Conservation (phyloP, 2,797 vertebrate genomes). For the Hemibagrus guttatus region DNA sequence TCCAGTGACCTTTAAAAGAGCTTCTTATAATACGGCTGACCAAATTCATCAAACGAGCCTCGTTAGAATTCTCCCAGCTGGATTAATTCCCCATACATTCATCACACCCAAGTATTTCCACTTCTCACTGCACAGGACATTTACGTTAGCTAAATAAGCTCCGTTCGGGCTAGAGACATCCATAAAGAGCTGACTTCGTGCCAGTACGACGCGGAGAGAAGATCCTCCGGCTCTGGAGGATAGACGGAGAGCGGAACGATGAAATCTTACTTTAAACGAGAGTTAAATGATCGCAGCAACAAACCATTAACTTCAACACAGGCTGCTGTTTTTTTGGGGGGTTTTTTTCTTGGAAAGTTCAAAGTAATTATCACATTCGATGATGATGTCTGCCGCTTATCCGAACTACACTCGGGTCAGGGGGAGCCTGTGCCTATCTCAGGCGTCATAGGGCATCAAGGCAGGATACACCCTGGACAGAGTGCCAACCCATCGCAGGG, state of each 20-base stretch:
- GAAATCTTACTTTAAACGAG: neutral
- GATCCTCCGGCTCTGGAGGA: no score
- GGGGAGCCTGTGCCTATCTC: no score
- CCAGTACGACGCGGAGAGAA: no score
- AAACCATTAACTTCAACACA: neutral
- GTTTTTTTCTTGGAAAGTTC: neutral
- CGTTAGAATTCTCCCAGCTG: neutral
- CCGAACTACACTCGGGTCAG: no score
- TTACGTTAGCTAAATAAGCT: neutral
- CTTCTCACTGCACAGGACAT: neutral
- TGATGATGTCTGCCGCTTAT: no score
- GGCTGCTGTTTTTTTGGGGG: neutral
- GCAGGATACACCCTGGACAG: no score
- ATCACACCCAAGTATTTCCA: neutral
- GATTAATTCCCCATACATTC: neutral
- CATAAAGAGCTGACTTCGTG: neutral
- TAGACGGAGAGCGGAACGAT: neutral
- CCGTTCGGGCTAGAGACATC: neutral
- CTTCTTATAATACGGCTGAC: neutral
- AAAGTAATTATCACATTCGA: neutral
- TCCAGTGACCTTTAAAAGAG: neutral
- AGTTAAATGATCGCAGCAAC: neutral
- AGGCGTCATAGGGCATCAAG: no score
- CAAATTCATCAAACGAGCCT: slow-evolving; percentile 6
- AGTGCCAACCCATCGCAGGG: no score